A percentile compares a stretch with the other conserved stretches of the same genome.
Evolutionary conservation across 2,113 vertebrate species (phyloP).

Genomic region (Ramphastos sulfuratus): DNA sequence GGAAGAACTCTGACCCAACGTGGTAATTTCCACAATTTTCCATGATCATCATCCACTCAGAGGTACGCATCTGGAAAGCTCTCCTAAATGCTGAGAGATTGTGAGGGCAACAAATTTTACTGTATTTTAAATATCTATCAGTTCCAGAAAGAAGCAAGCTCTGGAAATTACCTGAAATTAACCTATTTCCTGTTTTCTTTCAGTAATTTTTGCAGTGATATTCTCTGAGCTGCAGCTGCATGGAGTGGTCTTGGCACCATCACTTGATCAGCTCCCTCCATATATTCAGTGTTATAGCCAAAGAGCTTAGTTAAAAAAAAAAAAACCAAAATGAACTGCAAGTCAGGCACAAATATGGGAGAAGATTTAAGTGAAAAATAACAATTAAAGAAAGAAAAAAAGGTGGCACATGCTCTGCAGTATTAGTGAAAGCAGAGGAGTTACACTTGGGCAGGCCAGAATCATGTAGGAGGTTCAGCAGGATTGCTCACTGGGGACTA

Average conservation of each 20-base stretch:
- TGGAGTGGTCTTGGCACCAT: not conserved
- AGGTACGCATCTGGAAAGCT: not conserved
- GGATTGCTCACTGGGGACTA: not conserved
- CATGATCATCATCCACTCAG: not conserved
- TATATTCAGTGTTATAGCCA: not conserved
- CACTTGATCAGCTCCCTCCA: not conserved
- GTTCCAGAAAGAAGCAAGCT: not conserved
- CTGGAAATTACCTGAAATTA: not conserved
- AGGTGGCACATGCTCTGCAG: not conserved
- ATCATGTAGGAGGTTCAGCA: not conserved
- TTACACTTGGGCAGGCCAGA: not conserved
- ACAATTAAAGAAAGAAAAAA: not conserved
- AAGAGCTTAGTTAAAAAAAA: not conserved
- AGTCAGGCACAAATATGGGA: not conserved
- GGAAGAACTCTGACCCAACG: not conserved
- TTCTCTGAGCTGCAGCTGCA: not conserved
- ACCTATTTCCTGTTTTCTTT: not conserved
- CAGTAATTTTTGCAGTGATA: not conserved
- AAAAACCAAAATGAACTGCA: not conserved
- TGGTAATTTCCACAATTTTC: not conserved
- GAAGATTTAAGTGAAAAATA: not conserved
- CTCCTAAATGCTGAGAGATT: not conserved
- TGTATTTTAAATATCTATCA: not conserved
- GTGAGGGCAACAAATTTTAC: not conserved
- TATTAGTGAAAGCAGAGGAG: accelerated